phyloP scores from a whole-genome alignment of 2,888 invertebrate species.

The Linnaemya tessellans region DNA sequence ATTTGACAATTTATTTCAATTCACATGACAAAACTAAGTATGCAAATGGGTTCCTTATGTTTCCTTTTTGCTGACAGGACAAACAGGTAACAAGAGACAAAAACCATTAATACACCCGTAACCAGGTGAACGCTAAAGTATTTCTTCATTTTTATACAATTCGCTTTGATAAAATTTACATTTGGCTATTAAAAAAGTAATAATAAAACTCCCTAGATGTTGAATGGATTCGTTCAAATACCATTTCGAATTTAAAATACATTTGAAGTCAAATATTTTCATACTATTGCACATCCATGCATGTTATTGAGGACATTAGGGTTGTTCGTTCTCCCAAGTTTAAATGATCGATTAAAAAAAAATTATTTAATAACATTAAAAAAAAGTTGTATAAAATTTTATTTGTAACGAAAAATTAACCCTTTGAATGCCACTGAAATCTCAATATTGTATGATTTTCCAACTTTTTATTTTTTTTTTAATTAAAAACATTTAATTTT shows the following conservation, averaged over 20 bases:
- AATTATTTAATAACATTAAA: no score
- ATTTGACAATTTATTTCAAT: neutral
- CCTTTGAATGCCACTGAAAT: no score
- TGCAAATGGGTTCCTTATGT: neutral
- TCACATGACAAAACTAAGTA: neutral
- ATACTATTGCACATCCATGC: neutral
- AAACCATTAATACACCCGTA: neutral
- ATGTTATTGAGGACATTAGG: neutral
- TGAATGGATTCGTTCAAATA: constrained; percentile 15
- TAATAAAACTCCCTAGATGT: constrained; percentile 9
- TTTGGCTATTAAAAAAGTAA: constrained; percentile 9
- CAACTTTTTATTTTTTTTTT: no score
- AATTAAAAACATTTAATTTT: no score
- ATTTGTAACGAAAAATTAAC: no score
- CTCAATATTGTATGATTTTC: no score
- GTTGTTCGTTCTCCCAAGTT: neutral
- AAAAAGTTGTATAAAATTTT: no score
- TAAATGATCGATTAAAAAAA: no score
- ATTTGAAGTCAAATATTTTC: constrained; percentile 12
- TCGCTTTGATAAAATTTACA: neutral
- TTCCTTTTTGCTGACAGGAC: neutral
- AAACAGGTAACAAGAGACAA: neutral
- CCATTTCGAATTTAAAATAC: constrained; percentile 33
- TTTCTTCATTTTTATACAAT: neutral
- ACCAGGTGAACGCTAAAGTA: neutral